Base-by-base conservation (phyloP, 1,140 invertebrate genomes). In the Drosophila sproati region DNA sequence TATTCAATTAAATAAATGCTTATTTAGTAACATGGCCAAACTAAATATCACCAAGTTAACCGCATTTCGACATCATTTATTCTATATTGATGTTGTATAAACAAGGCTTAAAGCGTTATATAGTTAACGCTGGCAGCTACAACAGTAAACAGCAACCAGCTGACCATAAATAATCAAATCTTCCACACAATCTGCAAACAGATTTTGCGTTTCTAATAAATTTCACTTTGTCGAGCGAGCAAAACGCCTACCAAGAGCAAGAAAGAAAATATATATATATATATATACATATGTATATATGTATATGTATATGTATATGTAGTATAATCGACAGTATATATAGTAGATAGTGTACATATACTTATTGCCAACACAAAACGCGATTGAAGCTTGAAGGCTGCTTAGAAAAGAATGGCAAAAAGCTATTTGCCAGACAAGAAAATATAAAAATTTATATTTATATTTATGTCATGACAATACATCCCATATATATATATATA, bases 151-250 rank as follows among this genome's bases (percentile, higher is more conserved):
- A 55, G 37, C 34, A 63, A 52, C 67, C 64, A 86, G 77, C 83
- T 88, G 77, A 88, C 77, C 83, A 88, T 88, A 88, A 88, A 88
- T 88, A 88, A 88, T 87, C 77, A 87, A 82, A 88, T 88, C 83
- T 87, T 80, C 73, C 83, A 82, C 83, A 82, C 83, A 88, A 87
- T 87, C 83, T 83, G 79, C 77, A 88, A 88, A 88, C 80, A 88
- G 83, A 88, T 88, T 87, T 88, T 88, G 83, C 83, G 73, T 88
- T 88, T 88, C 83, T 88, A 88, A 88, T 88, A 88, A 88, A 88
- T 88, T 87, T 88, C 83, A 88, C 83, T 88, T 88, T 88, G 83
- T n/a, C 39, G 10, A 43, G 39, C 79, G 34, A 63, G 68, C 80
- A 51, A 64, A 71, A 50, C 31, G 41, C 10, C 5, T 57, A 45